Evolutionary conservation across 2,113 vertebrate species (phyloP).

Genomic region (Acrocephalus arundinaceus): DNA sequence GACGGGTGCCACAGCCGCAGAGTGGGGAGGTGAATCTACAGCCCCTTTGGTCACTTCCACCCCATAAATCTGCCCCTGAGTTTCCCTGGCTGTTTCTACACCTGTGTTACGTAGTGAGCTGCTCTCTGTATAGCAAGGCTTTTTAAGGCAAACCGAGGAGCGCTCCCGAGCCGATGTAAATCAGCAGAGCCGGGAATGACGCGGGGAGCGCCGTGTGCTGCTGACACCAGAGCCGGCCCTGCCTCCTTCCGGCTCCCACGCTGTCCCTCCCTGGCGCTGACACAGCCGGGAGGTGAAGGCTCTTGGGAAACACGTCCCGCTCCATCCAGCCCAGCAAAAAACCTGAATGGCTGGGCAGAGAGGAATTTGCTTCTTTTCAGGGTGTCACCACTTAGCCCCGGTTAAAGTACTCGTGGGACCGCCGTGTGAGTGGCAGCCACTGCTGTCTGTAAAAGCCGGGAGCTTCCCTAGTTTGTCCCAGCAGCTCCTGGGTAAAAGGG

Average conservation of each 20-base stretch:
- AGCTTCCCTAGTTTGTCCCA: background rate
- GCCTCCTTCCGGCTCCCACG: conserved; percentile 60
- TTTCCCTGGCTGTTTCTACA: background rate
- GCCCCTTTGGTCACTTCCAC: background rate
- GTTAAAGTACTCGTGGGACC: background rate
- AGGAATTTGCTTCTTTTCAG: background rate
- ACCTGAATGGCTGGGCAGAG: background rate
- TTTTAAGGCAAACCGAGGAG: background rate
- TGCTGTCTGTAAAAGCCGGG: background rate
- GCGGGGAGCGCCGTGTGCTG: background rate
- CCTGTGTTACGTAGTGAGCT: background rate
- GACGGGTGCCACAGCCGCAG: background rate
- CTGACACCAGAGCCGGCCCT: conserved; percentile 17
- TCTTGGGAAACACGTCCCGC: conserved; percentile 20
- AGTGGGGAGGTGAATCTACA: background rate
- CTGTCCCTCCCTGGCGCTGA: conserved; percentile 52
- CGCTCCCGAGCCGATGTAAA: background rate
- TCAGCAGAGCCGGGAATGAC: background rate
- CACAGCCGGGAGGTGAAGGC: background rate
- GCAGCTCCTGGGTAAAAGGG: background rate
- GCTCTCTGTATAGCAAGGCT: accelerated
- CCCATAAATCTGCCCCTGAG: background rate
- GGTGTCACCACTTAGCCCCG: background rate
- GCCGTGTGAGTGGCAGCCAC: background rate
- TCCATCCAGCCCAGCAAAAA: background rate